Conservation (phyloP, 2,888 invertebrate genomes). For the Epicampocera succincta region DNA sequence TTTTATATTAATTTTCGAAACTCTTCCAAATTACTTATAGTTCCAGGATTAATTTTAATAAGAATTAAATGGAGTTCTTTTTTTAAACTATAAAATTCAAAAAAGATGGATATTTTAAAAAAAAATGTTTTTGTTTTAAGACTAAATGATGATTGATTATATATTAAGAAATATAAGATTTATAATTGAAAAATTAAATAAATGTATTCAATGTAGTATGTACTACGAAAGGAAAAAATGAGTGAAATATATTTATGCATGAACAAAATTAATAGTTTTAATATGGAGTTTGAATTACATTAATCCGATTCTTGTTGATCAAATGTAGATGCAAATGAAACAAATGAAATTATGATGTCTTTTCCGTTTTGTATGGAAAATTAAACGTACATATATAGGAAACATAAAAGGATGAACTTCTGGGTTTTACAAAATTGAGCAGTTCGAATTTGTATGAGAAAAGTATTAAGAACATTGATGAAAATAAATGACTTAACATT, state of each 20-base stretch:
- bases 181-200: slow-evolving; percentile 60
- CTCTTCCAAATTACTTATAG: slow-evolving; percentile 51
- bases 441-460: slow-evolving; percentile 20
- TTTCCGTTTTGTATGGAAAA: slow-evolving; percentile 2
- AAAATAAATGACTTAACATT: slow-evolving; percentile 29
- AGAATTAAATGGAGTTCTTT: slow-evolving; percentile 49
- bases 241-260: slow-evolving; percentile 51
- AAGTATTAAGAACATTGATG: neutral
- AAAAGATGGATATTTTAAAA: slow-evolving; percentile 51
- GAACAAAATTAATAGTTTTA: slow-evolving; percentile 42
- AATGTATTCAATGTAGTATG: slow-evolving; percentile 36
- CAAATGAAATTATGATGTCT: slow-evolving; percentile 46
- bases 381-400: slow-evolving; percentile 19
- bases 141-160: slow-evolving; percentile 65
- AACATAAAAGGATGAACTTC: slow-evolving; percentile 27
- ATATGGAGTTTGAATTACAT: slow-evolving; percentile 27
- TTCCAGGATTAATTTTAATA: slow-evolving; percentile 55
- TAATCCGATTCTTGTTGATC: slow-evolving; percentile 25
- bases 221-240: slow-evolving; percentile 59
- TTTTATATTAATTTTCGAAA: slow-evolving; percentile 52
- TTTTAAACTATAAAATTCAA: slow-evolving; percentile 57
- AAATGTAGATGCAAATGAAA: slow-evolving; percentile 44
- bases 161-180: slow-evolving; percentile 64
- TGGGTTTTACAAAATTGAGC: slow-evolving; percentile 45
- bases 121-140: slow-evolving; percentile 53